Evolutionary conservation across 2,113 vertebrate genomes (phyloP), one percentile per base, ranked within the genome.

Genomic region (Xenus cinereus): DNA sequence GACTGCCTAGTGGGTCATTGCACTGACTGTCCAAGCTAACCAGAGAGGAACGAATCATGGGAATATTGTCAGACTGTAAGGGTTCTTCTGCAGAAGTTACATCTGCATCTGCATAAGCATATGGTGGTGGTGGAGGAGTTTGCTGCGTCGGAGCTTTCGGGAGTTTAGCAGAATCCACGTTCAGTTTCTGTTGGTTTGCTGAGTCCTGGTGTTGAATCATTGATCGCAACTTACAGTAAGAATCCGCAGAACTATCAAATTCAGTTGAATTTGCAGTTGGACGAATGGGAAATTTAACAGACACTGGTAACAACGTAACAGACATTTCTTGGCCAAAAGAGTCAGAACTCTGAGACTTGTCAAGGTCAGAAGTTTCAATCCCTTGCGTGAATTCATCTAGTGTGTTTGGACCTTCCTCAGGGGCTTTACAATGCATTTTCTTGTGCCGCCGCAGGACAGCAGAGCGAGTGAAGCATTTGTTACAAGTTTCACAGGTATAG

Each of bases 391-490:
- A 89, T 1, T 95, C 97, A 3, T 94, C 94, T 9, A 93, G 89
- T 1, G 41, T 3, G 5, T 13, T 62, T 2, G 54, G 96, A 46
- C 71, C 91, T 71, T 90, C 97, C 21, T 60, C 96, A 0, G 79
- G 72, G 2, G 97, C 97, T 35, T 96, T 97, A 91, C 99, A 99
- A 82, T 99, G 98, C 97, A 98, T 98, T 86, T 93, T 98, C 78
- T 95, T 97, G 97, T 99, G 99, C 15, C 99, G 98, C 63, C 99
- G 98, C 21, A 99, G 96, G 72, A 99, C 99, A 1, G 99, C 99
- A 0, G 99, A 99, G 84, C 99, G 99, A 0, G 99, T 99, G 96
- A 99, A 99, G 93, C 99, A 98, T 92, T 99, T 99, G 87, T 97
- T 98, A 12, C 99, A 99, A 23, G 98, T 96, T 45, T 98, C 98